Conservation (phyloP, 2,797 vertebrate species). For the Artibeus jamaicensis region DNA sequence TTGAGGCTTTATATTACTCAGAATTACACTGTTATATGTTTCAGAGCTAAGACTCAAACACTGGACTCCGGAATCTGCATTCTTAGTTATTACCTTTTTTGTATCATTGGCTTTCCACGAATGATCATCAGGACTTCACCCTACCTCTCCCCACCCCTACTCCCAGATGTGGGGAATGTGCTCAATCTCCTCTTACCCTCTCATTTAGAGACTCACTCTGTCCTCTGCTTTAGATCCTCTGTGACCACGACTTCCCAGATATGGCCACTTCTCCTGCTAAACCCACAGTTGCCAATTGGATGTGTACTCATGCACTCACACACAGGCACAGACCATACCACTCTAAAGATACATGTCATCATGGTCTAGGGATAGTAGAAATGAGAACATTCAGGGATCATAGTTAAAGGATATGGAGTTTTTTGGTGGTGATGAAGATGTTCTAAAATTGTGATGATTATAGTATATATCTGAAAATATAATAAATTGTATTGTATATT, state of each 20-base stretch:
- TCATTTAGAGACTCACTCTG: background rate
- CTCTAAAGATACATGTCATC: background rate
- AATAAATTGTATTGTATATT: background rate
- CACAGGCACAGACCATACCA: background rate
- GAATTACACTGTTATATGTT: background rate
- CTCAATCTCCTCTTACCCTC: background rate
- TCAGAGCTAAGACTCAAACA: background rate
- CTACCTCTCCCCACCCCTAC: background rate
- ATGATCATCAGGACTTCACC: background rate
- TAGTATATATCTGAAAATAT: background rate
- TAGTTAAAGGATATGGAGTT: background rate
- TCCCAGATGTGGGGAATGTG: background rate
- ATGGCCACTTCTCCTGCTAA: background rate
- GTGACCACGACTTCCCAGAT: background rate
- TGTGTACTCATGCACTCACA: background rate
- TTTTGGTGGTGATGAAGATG: background rate
- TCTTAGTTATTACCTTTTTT: background rate
- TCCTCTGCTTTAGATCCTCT: background rate
- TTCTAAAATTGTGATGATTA: background rate
- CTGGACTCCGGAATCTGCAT: background rate
- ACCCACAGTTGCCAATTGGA: background rate
- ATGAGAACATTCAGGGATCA: background rate
- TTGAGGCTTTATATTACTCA: background rate
- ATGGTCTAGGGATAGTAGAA: background rate
- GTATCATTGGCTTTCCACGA: background rate